phyloP scores from a whole-genome alignment of 2,113 vertebrate genomes.

The Bos javanicus region DNA sequence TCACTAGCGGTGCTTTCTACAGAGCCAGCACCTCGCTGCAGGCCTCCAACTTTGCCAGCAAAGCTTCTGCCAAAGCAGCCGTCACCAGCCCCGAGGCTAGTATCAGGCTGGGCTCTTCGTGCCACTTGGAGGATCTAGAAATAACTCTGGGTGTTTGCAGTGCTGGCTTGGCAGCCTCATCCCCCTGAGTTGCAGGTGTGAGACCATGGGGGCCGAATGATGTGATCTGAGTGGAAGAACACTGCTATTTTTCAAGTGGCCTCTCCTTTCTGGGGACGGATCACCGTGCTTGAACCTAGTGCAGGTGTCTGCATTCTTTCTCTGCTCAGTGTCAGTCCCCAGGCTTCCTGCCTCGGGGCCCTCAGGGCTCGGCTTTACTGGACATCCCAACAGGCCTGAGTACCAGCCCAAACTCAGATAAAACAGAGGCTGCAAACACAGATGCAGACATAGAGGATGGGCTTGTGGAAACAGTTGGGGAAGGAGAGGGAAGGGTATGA shows the following conservation, averaged over 20 bases:
- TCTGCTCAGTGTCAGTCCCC: background rate
- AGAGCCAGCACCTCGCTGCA: background rate
- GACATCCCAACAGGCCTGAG: background rate
- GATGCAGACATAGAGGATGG: background rate
- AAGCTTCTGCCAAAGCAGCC: background rate
- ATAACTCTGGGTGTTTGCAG: background rate
- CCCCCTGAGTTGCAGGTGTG: background rate
- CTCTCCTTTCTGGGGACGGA: background rate
- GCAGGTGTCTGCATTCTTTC: background rate
- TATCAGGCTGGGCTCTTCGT: fast-evolving
- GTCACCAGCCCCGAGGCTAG: background rate
- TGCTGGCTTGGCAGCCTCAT: background rate
- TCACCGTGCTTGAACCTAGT: fast-evolving
- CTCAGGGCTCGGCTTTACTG: background rate
- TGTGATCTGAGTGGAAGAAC: background rate
- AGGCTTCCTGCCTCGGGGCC: background rate
- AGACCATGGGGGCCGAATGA: background rate
- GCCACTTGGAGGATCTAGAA: background rate
- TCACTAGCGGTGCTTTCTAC: background rate
- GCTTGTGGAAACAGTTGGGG: background rate
- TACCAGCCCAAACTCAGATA: too few species aligned
- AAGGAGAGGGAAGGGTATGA: background rate
- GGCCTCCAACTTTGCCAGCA: background rate
- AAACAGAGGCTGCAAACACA: background rate
- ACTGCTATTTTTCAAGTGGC: background rate